These are phyloP conservation scores for Callocephalon fimbriatum DNA, from an alignment of 2,113 vertebrate genomes.

Conservation along the genomic window DNA sequence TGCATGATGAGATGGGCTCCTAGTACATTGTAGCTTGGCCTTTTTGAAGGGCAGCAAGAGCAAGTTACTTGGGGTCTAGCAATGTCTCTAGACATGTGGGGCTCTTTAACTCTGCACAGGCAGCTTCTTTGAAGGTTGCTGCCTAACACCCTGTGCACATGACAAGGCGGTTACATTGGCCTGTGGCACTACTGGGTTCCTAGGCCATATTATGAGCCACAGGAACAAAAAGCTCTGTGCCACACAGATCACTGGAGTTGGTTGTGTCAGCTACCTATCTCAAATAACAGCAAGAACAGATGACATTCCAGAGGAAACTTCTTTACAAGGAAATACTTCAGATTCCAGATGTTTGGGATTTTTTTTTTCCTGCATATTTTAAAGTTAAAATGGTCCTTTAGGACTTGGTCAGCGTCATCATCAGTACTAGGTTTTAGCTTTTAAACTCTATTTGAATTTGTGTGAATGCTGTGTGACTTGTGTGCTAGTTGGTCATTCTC, in stretches of 20 bases:
- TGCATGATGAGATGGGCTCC: not conserved
- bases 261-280: not conserved
- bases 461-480: not conserved
- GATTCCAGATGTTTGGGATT: not conserved
- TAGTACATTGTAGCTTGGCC: not conserved
- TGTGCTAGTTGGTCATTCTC: not conserved
- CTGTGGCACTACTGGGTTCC: not conserved
- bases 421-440: not conserved
- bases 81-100: not conserved
- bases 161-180: not conserved
- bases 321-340: not conserved
- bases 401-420: not conserved
- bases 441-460: not conserved
- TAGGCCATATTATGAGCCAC: not conserved
- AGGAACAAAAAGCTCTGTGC: not conserved
- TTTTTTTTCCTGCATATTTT: not conserved
- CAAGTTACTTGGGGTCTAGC: not conserved
- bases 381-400: not conserved
- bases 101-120: not conserved
- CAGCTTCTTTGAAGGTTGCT: not conserved
- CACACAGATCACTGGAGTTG: not conserved
- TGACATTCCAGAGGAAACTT: conserved; percentile 1
- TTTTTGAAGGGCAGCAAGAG: not conserved
- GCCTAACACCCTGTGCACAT: not conserved
- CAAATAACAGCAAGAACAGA: not conserved